phyloP scores from a whole-genome alignment of 1,140 invertebrate species.

The Ladona fulva region DNA sequence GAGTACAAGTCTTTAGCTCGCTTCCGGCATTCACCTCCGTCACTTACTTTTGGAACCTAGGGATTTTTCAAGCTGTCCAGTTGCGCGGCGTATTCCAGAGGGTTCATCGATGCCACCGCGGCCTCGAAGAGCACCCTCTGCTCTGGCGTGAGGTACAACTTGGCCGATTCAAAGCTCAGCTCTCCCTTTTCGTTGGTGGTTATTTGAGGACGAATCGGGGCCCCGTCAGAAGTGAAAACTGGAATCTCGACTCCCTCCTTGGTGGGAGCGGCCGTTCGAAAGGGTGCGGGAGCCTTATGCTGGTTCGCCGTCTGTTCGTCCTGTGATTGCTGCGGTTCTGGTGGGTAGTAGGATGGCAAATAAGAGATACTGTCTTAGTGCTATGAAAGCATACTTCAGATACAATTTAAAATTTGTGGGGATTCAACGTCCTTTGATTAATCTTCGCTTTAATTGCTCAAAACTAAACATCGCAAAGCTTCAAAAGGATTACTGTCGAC shows the following conservation, averaged over 20 bases:
- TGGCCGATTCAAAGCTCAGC: not conserved
- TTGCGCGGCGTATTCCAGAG: not conserved
- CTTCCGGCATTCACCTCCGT: too few species aligned
- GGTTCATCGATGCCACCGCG: not conserved
- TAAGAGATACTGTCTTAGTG: not conserved
- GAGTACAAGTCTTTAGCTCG: too few species aligned
- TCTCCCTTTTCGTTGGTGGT: not conserved
- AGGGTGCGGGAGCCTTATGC: too few species aligned
- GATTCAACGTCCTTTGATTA: too few species aligned
- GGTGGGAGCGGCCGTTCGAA: not conserved
- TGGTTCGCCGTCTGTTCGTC: too few species aligned
- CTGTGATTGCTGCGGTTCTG: too few species aligned
- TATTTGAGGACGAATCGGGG: not conserved
- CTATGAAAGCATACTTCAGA: not conserved
- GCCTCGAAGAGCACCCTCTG: not conserved
- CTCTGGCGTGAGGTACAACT: not conserved
- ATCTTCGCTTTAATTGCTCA: too few species aligned
- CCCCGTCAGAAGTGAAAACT: not conserved
- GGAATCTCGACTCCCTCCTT: not conserved
- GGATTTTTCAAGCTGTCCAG: not conserved
- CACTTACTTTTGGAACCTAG: too few species aligned
- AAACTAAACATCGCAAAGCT: too few species aligned
- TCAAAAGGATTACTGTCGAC: too few species aligned
- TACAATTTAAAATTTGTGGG: too few species aligned
- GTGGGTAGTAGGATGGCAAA: too few species aligned